These are phyloP conservation scores for Physocephala rufipes DNA, from an alignment of 2,888 invertebrate species.

Conservation along the genomic window DNA sequence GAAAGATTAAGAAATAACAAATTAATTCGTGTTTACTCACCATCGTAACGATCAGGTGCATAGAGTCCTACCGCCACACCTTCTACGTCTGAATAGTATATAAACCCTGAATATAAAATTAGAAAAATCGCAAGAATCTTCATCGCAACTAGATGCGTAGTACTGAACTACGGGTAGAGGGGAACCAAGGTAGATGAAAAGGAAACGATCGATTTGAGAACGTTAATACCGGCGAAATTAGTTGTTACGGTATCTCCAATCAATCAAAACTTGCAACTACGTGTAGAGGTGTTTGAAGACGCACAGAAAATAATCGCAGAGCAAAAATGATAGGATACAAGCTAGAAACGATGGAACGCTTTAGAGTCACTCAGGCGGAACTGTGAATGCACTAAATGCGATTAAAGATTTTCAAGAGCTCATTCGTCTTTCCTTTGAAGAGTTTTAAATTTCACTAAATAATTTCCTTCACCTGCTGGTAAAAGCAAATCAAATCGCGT, in stretches of 20 bases:
- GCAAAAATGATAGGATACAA: not conserved
- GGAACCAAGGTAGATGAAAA: too few species aligned
- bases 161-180: too few species aligned
- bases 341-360: not conserved
- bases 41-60: constrained; percentile 48
- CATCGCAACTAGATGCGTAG: constrained; percentile 7
- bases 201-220: too few species aligned
- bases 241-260: not conserved
- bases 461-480: constrained; percentile 11
- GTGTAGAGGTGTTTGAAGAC: not conserved
- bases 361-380: constrained; percentile 21
- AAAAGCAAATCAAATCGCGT: constrained; percentile 18
- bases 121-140: constrained; percentile 19
- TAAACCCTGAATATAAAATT: constrained; percentile 5
- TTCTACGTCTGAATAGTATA: constrained; percentile 20
- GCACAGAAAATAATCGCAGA: not conserved
- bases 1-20: too few species aligned
- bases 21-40: constrained; percentile 34
- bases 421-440: not conserved
- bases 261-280: not conserved
- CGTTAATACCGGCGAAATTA: too few species aligned
- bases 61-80: constrained; percentile 44
- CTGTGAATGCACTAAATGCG: not conserved
- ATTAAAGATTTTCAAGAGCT: constrained; percentile 10
- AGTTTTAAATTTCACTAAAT: constrained; percentile 6